Percentiles rank a stretch among this genome's conserved stretches.
Conservation (phyloP, 2,888 invertebrate genomes). For the Drosophila infuscata region DNA sequence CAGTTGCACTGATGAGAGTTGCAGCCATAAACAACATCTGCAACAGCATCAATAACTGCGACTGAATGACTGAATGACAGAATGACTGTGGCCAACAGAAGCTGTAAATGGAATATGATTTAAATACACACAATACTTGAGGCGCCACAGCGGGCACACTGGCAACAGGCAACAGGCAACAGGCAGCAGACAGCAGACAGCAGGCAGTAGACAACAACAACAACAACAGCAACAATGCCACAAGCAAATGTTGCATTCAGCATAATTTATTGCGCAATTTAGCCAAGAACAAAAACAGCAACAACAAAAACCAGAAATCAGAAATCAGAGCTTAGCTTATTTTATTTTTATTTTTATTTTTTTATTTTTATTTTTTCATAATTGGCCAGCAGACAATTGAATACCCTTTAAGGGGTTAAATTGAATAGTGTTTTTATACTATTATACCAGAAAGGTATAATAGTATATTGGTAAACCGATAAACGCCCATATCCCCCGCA, state of each 20-base stretch:
- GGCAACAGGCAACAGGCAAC: neutral
- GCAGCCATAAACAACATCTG: constrained; percentile 1
- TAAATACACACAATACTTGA: constrained; percentile 67
- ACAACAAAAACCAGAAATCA: constrained; percentile 10
- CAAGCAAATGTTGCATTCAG: constrained; percentile 32
- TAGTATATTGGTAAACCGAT: too few relatives aligned
- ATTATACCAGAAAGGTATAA: too few relatives aligned
- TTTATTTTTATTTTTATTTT: neutral
- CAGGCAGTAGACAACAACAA: neutral
- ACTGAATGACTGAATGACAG: constrained; percentile 7
- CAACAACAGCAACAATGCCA: neutral
- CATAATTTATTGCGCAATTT: constrained; percentile 67
- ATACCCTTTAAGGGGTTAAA: neutral
- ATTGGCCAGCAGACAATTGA: neutral
- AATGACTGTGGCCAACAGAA: constrained; percentile 51
- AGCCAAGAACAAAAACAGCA: constrained; percentile 28
- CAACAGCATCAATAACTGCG: neutral
- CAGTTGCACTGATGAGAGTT: constrained; percentile 8
- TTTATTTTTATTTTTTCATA: too few relatives aligned
- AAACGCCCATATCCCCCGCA: too few relatives aligned
- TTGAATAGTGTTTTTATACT: neutral
- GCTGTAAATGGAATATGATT: constrained; percentile 67
- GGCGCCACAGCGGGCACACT: constrained; percentile 59
- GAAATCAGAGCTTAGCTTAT: neutral
- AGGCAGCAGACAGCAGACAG: neutral